Base-by-base conservation (phyloP, 2,888 invertebrate genomes). In the Villa cingulata region DNA sequence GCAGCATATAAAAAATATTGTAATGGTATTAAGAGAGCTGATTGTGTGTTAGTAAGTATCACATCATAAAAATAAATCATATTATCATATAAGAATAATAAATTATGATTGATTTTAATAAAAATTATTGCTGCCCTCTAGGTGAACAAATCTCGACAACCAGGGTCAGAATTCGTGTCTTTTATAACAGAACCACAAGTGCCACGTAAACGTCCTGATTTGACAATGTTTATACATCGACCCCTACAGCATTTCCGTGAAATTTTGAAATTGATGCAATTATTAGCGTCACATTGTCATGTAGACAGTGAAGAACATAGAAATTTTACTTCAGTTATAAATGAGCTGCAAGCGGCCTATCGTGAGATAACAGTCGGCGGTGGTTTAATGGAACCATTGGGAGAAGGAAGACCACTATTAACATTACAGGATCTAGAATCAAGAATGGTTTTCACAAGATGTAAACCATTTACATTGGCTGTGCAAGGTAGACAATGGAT, bases 401-500 rank as follows among this genome's bases (percentile, higher is more conserved):
- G 86, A 16, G 87, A 88, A 60, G 88, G 88, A 1, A 77, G 84
- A 50, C 88, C 88, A 0, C 63, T 89, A 51, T 69, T 89, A 6
- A 86, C 86, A 15, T 76, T 89, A 45, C 84, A 86, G 60, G 89
- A 90, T 64, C 74, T 90, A 54, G 89, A 89, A 65, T 85, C 86
- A 60, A 74, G 89, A 59, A 76, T 90, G 64, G 89, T 90, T 58
- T 90, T 90, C 72, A 89, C 89, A 59, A 82, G 86, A 69, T 89
- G 88, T 74, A 88, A 86, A 77, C 88, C 89, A 45, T 90, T 90
- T 65, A 81, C 84, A 45, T 71, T 90, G 64, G 84, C 83, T 59
- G 81, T 84, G 57, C 81, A 85, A 44, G 87, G 87, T 23, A 76
- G 89, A 44, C 88, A 88, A 66, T 89, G 89, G 89, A 84, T 90